Percentiles rank a stretch among this genome's conserved stretches.
Evolutionary conservation across 2,797 vertebrate species (phyloP).

Genomic region (Astyanax mexicanus): DNA sequence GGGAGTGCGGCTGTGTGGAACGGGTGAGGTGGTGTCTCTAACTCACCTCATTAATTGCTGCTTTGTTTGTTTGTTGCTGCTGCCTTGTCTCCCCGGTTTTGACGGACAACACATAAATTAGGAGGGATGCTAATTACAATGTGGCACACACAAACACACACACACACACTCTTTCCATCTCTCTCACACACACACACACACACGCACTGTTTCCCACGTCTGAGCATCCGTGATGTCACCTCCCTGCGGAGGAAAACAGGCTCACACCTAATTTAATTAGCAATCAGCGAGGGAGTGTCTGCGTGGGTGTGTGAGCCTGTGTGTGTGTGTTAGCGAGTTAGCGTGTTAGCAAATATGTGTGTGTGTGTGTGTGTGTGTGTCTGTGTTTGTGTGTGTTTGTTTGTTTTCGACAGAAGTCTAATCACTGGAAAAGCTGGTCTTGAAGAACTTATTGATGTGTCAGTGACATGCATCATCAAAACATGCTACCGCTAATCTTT

Average conservation of each 20-base stretch:
- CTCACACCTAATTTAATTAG: constrained; percentile 64
- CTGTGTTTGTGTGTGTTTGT: neutral
- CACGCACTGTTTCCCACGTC: constrained; percentile 38
- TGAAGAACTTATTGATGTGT: constrained; percentile 12
- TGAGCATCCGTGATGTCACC: constrained; percentile 49
- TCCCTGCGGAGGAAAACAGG: constrained; percentile 48
- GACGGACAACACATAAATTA: constrained; percentile 58
- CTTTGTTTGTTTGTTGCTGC: constrained; percentile 56
- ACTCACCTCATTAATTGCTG: constrained; percentile 53
- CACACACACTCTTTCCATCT: too few relatives aligned
- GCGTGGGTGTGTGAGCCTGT: neutral
- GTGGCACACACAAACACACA: constrained; percentile 26
- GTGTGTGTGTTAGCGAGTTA: neutral
- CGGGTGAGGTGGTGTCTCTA: constrained; percentile 33
- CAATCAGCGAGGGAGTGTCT: constrained; percentile 23
- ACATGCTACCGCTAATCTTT: too few relatives aligned
- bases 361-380: neutral
- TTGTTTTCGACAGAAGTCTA: neutral
- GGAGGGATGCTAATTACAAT: constrained; percentile 54
- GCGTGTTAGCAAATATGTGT: neutral
- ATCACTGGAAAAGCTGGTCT: constrained; percentile 3
- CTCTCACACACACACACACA: constrained; percentile 15
- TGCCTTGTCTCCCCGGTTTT: constrained; percentile 42
- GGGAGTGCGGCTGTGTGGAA: neutral
- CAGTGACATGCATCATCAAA: too few relatives aligned